Base-by-base conservation (phyloP, 2,888 invertebrate species). In the Cartodere bifasciata region DNA sequence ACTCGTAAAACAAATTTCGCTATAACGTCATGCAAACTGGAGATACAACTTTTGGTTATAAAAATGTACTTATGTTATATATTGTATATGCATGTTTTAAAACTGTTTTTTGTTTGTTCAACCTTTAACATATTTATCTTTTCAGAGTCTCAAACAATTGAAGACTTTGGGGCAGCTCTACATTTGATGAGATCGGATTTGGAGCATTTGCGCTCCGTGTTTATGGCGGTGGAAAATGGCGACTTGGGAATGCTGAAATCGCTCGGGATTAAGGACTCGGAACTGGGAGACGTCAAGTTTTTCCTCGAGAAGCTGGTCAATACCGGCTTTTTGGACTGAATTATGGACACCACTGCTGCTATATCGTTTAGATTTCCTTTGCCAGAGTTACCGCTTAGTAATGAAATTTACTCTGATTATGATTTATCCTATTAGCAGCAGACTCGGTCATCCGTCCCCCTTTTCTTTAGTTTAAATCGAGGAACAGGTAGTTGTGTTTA, bases 191-290 rank as follows among this genome's bases (percentile, higher is more conserved):
- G 88, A 42, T 80, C 86, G 4, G 91, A 91, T 55, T 63, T 91
- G 55, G 91, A 91, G 55, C 91, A 91, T 55, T 69, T 92, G 38
- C 82, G 91, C 58, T 87, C 87, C 2, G 90, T 92, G 16, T 90
- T 92, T 63, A 86, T 90, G 80, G 91, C 91, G 6, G 90, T 91
- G 16, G 91, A 91, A 60, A 90, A 90, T 56, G 91, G 91, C 9
- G 91, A 92, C 58, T 69, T 91, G 38, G 88, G 90, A 36, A 87
- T 90, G 83, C 68, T 92, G 36, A 90, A 90, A 56, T 87, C 88
- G 7, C 70, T 92, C 39, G 91, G 91, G 44, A 91, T 92, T 62
- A 90, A 91, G 63, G 91, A 92, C 60, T 90, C 88, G 0, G 91
- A 91, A 57, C 69, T 92, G 41, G 90, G 90, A 11, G 91, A 92